Conservation (phyloP, 2,113 vertebrate species). For the Corythornis madagascariensis region DNA sequence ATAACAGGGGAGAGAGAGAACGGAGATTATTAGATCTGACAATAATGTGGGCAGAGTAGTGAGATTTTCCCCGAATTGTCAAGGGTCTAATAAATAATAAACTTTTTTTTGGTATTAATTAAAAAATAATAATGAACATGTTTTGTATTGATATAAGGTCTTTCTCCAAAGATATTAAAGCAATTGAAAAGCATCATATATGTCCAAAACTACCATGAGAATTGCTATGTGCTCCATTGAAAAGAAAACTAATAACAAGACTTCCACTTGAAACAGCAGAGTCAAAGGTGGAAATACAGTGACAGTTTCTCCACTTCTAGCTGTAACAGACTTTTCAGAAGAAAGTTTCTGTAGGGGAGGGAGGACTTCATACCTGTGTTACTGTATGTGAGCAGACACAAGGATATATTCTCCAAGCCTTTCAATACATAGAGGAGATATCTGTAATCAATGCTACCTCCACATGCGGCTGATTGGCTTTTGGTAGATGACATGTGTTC, state of each 20-base stretch:
- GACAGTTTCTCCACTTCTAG: background rate
- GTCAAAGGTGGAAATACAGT: background rate
- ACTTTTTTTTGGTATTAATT: too few relatives aligned
- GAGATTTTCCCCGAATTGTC: background rate
- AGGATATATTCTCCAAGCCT: background rate
- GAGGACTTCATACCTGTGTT: background rate
- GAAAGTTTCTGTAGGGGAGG: background rate
- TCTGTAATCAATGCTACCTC: conserved; percentile 23
- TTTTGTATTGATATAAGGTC: background rate
- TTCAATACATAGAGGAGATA: background rate
- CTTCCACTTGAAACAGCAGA: background rate
- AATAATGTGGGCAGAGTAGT: background rate
- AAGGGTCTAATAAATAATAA: background rate
- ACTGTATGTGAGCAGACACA: background rate
- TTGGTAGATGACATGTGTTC: conserved; percentile 46
- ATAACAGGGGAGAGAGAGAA: background rate
- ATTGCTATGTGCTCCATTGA: background rate
- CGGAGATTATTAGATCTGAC: background rate
- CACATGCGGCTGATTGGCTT: conserved; percentile 38
- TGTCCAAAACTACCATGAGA: background rate
- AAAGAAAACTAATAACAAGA: background rate
- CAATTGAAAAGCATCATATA: background rate
- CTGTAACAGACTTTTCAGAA: background rate
- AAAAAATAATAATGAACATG: background rate
- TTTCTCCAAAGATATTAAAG: background rate